Evolutionary conservation across 1,140 invertebrate species (phyloP).

Genomic region (Drusus annulatus): DNA sequence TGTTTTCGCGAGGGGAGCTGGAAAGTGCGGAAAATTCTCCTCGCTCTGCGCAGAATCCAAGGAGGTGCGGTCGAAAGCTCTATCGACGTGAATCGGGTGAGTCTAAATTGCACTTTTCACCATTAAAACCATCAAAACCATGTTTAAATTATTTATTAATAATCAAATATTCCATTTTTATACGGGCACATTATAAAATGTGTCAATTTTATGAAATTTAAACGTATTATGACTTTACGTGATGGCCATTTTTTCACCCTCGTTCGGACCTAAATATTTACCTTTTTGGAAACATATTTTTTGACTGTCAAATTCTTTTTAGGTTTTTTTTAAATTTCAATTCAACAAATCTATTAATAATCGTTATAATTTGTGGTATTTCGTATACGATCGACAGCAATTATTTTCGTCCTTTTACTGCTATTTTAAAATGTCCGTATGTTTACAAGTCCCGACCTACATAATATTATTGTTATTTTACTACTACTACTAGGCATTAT

Average conservation of each 20-base stretch:
- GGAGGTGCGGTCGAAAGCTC: slow-evolving; percentile 47
- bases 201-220: neutral
- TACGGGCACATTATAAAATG: neutral
- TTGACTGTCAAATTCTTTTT: too few species aligned
- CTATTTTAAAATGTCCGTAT: too few species aligned
- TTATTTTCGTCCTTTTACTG: too few species aligned
- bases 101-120: slow-evolving; percentile 32
- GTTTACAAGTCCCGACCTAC: too few species aligned
- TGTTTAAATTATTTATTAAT: neutral
- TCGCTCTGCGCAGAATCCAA: slow-evolving; percentile 54
- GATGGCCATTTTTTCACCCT: slow-evolving; percentile 24
- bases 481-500: too few species aligned
- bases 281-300: neutral
- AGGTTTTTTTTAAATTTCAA: too few species aligned
- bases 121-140: neutral
- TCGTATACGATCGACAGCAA: too few species aligned
- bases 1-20: slow-evolving; percentile 29
- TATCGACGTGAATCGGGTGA: slow-evolving; percentile 54
- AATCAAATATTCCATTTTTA: neutral
- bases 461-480: too few species aligned
- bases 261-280: slow-evolving; percentile 35
- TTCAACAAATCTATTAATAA: too few species aligned
- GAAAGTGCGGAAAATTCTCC: slow-evolving; percentile 19
- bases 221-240: neutral
- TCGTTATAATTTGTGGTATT: too few species aligned